Evolutionary conservation across 2,797 vertebrate species (phyloP).

Genomic region (Eremophila alpestris): DNA sequence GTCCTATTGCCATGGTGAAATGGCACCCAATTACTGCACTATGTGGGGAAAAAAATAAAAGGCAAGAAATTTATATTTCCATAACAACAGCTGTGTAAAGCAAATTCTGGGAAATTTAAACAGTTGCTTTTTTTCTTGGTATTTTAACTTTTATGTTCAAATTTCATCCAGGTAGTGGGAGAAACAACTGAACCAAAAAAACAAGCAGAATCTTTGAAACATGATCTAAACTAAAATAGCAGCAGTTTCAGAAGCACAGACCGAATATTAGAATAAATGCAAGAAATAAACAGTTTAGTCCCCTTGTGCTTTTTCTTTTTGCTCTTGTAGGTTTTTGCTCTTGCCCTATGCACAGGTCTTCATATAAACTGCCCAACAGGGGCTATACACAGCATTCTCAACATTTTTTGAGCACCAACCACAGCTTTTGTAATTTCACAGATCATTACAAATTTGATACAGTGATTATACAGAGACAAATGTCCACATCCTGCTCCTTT

Average conservation of each 20-base stretch:
- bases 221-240: slow-evolving; percentile 9
- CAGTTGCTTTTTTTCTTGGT: slow-evolving; percentile 34
- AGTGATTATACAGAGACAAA: not conserved
- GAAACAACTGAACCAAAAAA: not conserved
- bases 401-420: not conserved
- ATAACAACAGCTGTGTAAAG: not conserved
- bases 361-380: not conserved
- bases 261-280: not conserved
- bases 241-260: not conserved
- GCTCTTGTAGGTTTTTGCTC: not conserved
- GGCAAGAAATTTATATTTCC: not conserved
- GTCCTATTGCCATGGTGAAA: not conserved
- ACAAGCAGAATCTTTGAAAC: not conserved
- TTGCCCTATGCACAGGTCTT: not conserved
- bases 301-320: not conserved
- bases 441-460: not conserved
- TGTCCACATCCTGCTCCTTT: not conserved
- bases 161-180: slow-evolving; percentile 46
- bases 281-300: not conserved
- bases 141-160: slow-evolving; percentile 40
- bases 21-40: not conserved
- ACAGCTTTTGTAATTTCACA: not conserved
- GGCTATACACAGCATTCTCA: not conserved
- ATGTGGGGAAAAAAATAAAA: not conserved
- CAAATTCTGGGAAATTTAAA: slow-evolving; percentile 37